Evolutionary conservation across 2,797 vertebrate species (phyloP).

Genomic region (Phaenicophaeus curvirostris): DNA sequence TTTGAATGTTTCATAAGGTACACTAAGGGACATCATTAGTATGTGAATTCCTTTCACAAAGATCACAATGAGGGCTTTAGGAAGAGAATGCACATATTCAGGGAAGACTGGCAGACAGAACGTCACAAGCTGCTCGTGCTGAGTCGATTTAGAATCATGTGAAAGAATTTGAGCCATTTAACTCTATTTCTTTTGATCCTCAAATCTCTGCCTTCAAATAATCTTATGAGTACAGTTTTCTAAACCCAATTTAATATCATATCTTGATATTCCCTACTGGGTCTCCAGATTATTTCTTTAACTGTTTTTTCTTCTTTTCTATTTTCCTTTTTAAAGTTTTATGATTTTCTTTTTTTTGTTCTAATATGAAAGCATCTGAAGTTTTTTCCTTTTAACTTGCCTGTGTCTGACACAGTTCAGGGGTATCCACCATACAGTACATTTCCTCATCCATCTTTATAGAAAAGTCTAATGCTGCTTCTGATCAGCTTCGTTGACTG

Average conservation of each 20-base stretch:
- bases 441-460: conserved; percentile 9
- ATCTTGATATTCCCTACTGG: conserved; percentile 53
- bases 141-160: conserved; percentile 54
- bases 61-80: conserved; percentile 56
- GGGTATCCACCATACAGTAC: not conserved
- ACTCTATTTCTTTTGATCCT: conserved; percentile 63
- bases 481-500: conserved; percentile 21
- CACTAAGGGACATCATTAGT: conserved; percentile 71
- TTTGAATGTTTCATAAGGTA: conserved; percentile 68
- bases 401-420: not conserved
- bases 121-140: conserved; percentile 49
- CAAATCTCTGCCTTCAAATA: conserved; percentile 57
- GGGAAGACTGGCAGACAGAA: conserved; percentile 57
- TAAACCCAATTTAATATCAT: conserved; percentile 59
- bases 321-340: not conserved
- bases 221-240: conserved; percentile 57
- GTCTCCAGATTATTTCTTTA: conserved; percentile 32
- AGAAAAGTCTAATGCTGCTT: not conserved
- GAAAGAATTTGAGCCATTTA: conserved; percentile 63
- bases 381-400: not conserved
- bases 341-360: not conserved
- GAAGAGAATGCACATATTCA: conserved; percentile 51
- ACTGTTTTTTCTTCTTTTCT: conserved; percentile 32
- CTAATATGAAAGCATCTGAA: conserved; percentile 4
- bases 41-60: conserved; percentile 68